These are phyloP conservation scores for Brachionus asplanchnoidis DNA, from an alignment of 1,140 invertebrate species.

Conservation along the genomic window DNA sequence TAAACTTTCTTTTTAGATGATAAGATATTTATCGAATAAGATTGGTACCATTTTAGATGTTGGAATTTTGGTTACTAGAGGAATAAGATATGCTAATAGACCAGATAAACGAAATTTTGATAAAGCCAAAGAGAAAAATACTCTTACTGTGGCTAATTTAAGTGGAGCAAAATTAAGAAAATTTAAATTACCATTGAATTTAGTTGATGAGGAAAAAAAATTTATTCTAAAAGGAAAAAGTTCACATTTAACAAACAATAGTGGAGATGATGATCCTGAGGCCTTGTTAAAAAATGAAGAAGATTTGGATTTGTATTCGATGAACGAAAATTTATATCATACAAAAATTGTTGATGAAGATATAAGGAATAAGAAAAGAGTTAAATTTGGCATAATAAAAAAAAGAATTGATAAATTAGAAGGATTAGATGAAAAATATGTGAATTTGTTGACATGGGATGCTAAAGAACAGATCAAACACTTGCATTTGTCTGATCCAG, in stretches of 20 bases:
- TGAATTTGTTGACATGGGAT: conserved; percentile 72
- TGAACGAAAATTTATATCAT: conserved; percentile 13
- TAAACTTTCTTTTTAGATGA: background rate
- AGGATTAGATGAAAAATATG: conserved; percentile 58
- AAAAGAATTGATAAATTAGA: conserved; percentile 26
- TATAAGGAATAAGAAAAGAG: background rate
- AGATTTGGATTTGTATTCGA: conserved; percentile 7
- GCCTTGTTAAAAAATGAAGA: background rate
- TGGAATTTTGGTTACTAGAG: background rate
- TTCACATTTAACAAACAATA: background rate
- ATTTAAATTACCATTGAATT: background rate
- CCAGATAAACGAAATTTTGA: background rate
- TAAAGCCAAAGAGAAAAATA: background rate
- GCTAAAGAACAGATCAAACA: conserved; percentile 75
- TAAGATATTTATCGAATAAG: background rate
- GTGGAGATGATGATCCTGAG: background rate
- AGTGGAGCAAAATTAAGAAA: background rate
- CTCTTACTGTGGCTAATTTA: background rate
- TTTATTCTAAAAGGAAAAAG: conserved; percentile 23
- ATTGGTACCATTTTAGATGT: background rate
- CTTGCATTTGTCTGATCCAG: conserved; percentile 64
- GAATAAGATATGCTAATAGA: background rate
- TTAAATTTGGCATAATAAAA: conserved; percentile 1
- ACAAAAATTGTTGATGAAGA: conserved; percentile 1
- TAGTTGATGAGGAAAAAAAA: conserved; percentile 7